These are phyloP conservation scores for Carabus problematicus DNA, from an alignment of 2,888 invertebrate genomes.

Conservation along the genomic window DNA sequence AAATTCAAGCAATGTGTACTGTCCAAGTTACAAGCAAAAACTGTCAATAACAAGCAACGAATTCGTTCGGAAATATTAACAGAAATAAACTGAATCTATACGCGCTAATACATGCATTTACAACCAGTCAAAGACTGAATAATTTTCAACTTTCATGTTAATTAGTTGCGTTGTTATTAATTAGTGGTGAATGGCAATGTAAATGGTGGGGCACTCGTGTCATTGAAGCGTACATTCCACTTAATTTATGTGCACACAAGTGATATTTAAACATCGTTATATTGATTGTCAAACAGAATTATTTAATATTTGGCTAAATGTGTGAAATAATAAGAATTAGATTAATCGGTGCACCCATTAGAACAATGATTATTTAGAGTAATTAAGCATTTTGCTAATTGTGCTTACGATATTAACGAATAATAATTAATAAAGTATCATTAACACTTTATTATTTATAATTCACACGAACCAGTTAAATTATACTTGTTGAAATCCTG, in stretches of 20 bases:
- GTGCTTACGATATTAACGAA: no score
- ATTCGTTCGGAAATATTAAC: no score
- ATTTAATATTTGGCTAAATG: slow-evolving; percentile 6
- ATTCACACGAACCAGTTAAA: no score
- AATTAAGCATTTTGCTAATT: no score
- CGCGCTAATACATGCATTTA: neutral
- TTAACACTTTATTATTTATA: no score
- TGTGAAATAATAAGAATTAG: slow-evolving; percentile 26
- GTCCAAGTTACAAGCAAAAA: no score
- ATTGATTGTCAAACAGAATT: slow-evolving; percentile 10
- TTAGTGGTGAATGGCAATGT: slow-evolving; percentile 19
- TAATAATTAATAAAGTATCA: no score
- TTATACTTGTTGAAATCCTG: no score
- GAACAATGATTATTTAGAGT: neutral
- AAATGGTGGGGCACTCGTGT: slow-evolving; percentile 10
- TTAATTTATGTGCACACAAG: neutral
- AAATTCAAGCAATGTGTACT: no score
- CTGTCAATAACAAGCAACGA: no score
- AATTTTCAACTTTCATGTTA: slow-evolving; percentile 6
- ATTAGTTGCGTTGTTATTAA: slow-evolving; percentile 29
- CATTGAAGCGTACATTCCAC: no score
- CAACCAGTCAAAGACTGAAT: slow-evolving; percentile 8
- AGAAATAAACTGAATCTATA: no score
- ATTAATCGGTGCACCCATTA: slow-evolving; percentile 27
- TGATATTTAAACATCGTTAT: neutral